A percentile compares a stretch with the other conserved stretches of the same genome.
phyloP scores from a whole-genome alignment of 2,113 vertebrate species.

The Trachemys scripta region DNA sequence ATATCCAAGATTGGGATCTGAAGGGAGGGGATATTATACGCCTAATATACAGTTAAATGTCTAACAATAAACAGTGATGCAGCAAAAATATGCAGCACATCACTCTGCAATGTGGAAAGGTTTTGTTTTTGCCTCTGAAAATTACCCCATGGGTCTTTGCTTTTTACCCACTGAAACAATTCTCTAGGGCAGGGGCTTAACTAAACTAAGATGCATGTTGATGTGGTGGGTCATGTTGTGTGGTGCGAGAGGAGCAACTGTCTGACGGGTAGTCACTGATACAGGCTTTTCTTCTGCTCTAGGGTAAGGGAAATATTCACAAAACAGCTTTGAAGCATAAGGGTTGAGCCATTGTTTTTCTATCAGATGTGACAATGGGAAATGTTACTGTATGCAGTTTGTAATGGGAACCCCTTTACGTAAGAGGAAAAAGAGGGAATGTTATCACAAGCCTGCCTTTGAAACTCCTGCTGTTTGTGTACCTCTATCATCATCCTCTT shows the following conservation, averaged over 20 bases:
- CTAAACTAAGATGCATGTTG: too few species aligned
- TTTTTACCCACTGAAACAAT: neutral
- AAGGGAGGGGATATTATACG: neutral
- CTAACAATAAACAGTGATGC: neutral
- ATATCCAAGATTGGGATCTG: neutral
- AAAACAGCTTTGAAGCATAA: neutral
- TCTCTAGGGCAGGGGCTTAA: too few species aligned
- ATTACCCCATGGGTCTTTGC: neutral
- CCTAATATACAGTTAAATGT: neutral
- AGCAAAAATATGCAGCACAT: neutral
- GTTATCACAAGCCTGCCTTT: neutral
- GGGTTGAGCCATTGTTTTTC: neutral
- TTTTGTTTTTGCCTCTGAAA: neutral
- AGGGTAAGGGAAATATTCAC: neutral
- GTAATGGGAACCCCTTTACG: neutral
- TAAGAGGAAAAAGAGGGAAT: neutral
- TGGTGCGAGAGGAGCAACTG: neutral
- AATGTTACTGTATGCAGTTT: too few species aligned
- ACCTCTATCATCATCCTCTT: too few species aligned
- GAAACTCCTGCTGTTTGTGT: neutral
- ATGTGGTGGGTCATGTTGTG: neutral
- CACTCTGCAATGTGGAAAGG: fast-evolving
- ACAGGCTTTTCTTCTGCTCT: neutral
- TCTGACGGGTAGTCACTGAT: neutral
- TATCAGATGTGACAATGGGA: neutral